These are phyloP conservation scores for Noctilio leporinus DNA, from an alignment of 2,113 vertebrate genomes.

Conservation along the genomic window DNA sequence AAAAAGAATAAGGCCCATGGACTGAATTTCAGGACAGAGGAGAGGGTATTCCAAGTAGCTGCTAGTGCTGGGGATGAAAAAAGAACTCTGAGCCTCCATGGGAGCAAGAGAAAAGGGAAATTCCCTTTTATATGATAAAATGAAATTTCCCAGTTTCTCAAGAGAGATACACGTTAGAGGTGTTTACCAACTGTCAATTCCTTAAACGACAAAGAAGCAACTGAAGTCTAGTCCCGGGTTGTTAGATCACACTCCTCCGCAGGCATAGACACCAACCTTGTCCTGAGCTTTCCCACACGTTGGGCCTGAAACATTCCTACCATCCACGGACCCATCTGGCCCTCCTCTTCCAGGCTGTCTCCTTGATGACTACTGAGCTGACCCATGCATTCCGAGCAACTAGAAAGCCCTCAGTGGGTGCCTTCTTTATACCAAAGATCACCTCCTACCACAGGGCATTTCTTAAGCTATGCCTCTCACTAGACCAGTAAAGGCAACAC, in stretches of 20 bases:
- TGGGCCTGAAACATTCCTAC: not conserved
- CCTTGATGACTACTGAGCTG: not conserved
- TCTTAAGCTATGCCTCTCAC: not conserved
- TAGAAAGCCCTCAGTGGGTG: no score
- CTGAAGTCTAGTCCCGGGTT: not conserved
- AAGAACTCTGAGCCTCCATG: not conserved
- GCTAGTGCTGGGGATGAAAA: not conserved
- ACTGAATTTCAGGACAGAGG: not conserved
- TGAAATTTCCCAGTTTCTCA: not conserved
- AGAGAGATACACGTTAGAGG: not conserved
- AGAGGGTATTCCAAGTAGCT: not conserved
- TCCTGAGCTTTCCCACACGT: not conserved
- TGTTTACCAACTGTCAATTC: not conserved
- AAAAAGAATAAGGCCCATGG: not conserved
- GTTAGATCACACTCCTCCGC: not conserved
- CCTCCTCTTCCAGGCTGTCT: not conserved
- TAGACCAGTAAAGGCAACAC: not conserved
- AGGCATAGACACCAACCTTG: not conserved
- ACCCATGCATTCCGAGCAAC: not conserved
- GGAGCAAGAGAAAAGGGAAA: not conserved
- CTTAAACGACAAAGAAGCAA: not conserved
- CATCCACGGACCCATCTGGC: not conserved
- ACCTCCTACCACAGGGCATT: not conserved
- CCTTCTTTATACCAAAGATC: not conserved
- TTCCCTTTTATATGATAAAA: not conserved